Conservation (phyloP, 64 coral and sea anemone genomes). For the Stichodactyla mertensii region DNA sequence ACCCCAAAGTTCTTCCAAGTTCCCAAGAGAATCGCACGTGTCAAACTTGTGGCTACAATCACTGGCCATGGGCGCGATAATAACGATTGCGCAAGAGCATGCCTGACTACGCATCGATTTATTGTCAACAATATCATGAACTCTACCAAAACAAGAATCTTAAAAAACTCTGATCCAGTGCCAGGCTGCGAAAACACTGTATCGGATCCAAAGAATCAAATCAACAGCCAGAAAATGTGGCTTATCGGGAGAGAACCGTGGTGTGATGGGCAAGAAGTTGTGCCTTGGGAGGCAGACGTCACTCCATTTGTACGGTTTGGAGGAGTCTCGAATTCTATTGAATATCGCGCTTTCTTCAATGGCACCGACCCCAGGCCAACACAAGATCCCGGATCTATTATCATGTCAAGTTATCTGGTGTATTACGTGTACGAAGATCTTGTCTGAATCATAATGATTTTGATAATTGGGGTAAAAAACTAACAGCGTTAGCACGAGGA, state of each 20-base stretch:
- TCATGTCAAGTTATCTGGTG: constrained; percentile 78
- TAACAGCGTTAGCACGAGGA: neutral
- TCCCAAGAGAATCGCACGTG: constrained; percentile 29
- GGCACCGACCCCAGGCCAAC: constrained; percentile 59
- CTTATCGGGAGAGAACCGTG: constrained; percentile 60
- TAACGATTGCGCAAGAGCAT: constrained; percentile 70
- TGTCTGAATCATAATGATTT: neutral
- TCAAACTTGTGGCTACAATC: constrained; percentile 79
- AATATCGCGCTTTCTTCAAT: constrained; percentile 68
- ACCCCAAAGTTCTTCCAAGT: constrained; percentile 10
- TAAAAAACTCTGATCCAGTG: constrained; percentile 51
- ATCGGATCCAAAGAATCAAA: constrained; percentile 15
- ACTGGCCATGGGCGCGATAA: constrained; percentile 78
- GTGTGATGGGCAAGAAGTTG: constrained; percentile 84
- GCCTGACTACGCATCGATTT: constrained; percentile 80
- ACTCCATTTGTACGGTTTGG: constrained; percentile 25
- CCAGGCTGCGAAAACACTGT: constrained; percentile 48
- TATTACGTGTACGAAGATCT: constrained; percentile 55
- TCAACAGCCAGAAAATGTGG: constrained; percentile 58
- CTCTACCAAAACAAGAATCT: constrained; percentile 51
- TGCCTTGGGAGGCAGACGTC: constrained; percentile 71
- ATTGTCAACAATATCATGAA: constrained; percentile 50
- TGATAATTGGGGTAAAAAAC: neutral
- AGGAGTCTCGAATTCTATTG: constrained; percentile 38
- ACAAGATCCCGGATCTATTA: constrained; percentile 60